Conservation (phyloP, 1,140 invertebrate genomes). For the Plectus sambesii region DNA sequence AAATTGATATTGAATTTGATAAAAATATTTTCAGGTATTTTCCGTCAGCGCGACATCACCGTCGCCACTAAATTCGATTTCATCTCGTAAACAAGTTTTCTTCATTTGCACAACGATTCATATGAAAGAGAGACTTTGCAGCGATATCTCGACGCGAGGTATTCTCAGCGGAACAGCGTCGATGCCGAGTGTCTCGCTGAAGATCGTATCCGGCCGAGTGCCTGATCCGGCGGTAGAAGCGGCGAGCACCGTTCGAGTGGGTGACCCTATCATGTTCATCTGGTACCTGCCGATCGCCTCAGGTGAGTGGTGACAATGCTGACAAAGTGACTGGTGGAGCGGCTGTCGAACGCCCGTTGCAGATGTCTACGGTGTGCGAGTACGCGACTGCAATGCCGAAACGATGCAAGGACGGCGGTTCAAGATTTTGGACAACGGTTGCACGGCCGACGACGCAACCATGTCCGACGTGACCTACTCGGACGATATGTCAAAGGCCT, state of each 20-base stretch:
- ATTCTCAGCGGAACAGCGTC: conserved; percentile 4
- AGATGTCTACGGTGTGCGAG: conserved; percentile 18
- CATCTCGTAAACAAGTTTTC: conserved; percentile 8
- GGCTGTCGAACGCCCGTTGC: conserved; percentile 6
- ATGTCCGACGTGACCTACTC: conserved; percentile 13
- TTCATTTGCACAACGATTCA: conserved; percentile 1
- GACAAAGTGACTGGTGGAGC: conserved; percentile 6
- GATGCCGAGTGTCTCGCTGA: conserved; percentile 15
- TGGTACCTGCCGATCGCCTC: conserved; percentile 14
- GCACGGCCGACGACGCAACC: conserved; percentile 8
- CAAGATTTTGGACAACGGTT: conserved; percentile 7
- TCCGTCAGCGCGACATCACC: conserved; percentile 18
- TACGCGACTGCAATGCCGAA: conserved; percentile 13
- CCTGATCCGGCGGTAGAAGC: conserved; percentile 6
- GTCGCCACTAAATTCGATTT: conserved; percentile 20
- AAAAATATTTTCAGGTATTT: no score
- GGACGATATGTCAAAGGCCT: conserved; percentile 14
- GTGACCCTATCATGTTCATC: conserved; percentile 13
- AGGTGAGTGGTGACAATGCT: conserved; percentile 6
- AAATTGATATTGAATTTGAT: no score
- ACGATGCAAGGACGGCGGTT: conserved; percentile 4
- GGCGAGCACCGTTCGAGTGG: conserved; percentile 10
- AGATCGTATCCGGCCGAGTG: conserved; percentile 14
- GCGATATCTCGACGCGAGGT: conserved; percentile 13
- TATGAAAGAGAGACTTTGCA: conserved; percentile 1